Conservation (phyloP, 2,113 vertebrate species). For the Callorhinus ursinus region DNA sequence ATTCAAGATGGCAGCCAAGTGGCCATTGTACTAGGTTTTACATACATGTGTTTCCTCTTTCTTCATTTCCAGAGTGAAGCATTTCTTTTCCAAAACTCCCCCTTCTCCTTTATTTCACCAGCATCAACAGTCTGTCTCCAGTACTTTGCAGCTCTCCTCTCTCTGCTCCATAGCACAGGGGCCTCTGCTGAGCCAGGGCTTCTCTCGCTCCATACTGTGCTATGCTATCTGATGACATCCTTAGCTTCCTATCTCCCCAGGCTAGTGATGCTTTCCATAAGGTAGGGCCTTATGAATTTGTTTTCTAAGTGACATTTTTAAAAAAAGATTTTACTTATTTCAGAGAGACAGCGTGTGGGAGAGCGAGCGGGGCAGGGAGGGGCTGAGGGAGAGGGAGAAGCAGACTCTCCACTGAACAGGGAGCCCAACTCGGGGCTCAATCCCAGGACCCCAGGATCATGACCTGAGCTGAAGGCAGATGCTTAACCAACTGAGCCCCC, state of each 20-base stretch:
- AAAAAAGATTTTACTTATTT: neutral
- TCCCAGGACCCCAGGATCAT: neutral
- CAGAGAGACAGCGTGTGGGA: neutral
- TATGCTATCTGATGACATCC: neutral
- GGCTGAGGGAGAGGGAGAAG: neutral
- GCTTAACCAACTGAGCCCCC: neutral
- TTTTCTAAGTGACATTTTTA: neutral
- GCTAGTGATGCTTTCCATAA: neutral
- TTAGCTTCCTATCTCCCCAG: neutral
- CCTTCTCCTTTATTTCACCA: neutral
- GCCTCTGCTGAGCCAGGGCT: neutral
- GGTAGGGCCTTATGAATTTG: neutral
- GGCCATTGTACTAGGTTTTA: neutral
- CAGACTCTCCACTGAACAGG: neutral
- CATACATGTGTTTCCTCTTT: neutral
- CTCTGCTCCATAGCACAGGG: neutral
- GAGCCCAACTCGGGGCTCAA: fast-evolving
- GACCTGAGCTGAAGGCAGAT: neutral
- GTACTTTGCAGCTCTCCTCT: neutral
- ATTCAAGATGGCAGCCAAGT: neutral
- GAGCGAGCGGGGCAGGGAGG: neutral
- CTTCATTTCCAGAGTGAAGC: slow-evolving; percentile 1
- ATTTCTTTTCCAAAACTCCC: neutral
- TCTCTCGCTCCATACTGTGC: neutral
- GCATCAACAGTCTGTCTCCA: neutral